Evolutionary conservation across 2,888 invertebrate genomes (phyloP), one percentile per base, ranked within the genome.

Genomic region (Drosophila conformis): DNA sequence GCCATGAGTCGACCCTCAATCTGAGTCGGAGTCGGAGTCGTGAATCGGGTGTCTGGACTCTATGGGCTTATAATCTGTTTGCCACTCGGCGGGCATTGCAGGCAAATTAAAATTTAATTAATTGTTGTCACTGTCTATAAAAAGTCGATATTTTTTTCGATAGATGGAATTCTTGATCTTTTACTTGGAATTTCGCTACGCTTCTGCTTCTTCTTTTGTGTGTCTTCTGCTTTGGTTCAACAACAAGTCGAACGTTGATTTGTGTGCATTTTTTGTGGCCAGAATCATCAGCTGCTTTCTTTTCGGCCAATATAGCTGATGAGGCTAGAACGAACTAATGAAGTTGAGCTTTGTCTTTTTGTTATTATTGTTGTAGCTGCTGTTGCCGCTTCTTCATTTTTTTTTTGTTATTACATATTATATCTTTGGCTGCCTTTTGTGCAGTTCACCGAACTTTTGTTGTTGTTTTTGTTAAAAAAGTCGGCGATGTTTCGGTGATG

Each of bases 41-140:
- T 1, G 27, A 69, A 11, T 46, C 40, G 29, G 27, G 46, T 36
- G 42, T n/a, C 59, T n/a, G 59, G 35, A 35, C 35, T 46, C 35
- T 42, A 35, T 46, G 54, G n/a, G 56, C n/a, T 54, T 27, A 33
- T 29, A 33, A 46, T 38, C 57, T 51, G 38, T 56, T 40, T 35
- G 64, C 60, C 53, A 51, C 60, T 59, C 59, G 58, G 27, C 70
- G 53, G 29, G 11, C 36, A 66, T 68, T 80, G 81, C 78, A 76
- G 73, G 84, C 82, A 87, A 87, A 86, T 89, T 83, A 87, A 87
- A 85, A 80, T 78, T 85, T 88, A 87, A 87, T 87, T 87, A 87
- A 87, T 87, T 87, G 89, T 89, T 89, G 87, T 89, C 86, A 86
- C 84, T 84, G 84, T 84, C 82, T 80, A 82, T 86, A 76, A 88